Base-by-base conservation (phyloP, 2,113 vertebrate genomes). In the Naja naja region DNA sequence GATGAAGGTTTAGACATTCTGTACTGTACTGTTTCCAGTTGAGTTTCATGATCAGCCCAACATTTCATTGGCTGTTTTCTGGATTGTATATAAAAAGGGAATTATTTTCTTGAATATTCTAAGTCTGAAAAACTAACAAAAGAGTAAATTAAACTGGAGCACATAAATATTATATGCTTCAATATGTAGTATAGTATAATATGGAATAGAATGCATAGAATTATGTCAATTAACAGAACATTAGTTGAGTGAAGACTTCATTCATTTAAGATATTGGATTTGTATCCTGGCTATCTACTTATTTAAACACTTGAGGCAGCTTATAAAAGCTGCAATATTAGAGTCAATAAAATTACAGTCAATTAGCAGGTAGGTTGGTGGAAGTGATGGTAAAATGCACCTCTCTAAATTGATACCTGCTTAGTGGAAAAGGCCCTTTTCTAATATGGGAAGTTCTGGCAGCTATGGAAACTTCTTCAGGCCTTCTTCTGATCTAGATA, bases 221-320 rank as follows among this genome's bases (percentile, higher is more conserved):
- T 86, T 2, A 1, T 1, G 23, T 10, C 30, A 0, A 69, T 91
- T 56, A 91, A 30, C 23, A 43, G 4, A 85, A 16, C 4, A 2
- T 25, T 53, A 30, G 18, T 2, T 5, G 81, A 45, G 3, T 0
- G 9, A 14, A 52, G 12, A 20, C 6, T 43, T 11, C 0, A 0
- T 18, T n/a, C 0, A 22, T 81, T 43, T 81, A 9, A 81, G 18
- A 81, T 43, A 22, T 22, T 81, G 18, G 39, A 43, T 81, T 39
- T 81, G 74, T 81, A 81, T 81, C 18, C 20, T 81, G 74, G 6
- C 74, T 81, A 22, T 81, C 34, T 43, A 18, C 34, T 43, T 81
- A 81, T 81, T 43, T 81, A 81, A 43, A 43, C 34, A 81, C 6
- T 81, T 9, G 34, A 43, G 74, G 18, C 34, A 81, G 18, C 34